Percentiles rank a stretch among this genome's conserved stretches.
These are phyloP conservation scores for Drosophila antonietae DNA, from an alignment of 2,888 invertebrate genomes.

Conservation along the genomic window DNA sequence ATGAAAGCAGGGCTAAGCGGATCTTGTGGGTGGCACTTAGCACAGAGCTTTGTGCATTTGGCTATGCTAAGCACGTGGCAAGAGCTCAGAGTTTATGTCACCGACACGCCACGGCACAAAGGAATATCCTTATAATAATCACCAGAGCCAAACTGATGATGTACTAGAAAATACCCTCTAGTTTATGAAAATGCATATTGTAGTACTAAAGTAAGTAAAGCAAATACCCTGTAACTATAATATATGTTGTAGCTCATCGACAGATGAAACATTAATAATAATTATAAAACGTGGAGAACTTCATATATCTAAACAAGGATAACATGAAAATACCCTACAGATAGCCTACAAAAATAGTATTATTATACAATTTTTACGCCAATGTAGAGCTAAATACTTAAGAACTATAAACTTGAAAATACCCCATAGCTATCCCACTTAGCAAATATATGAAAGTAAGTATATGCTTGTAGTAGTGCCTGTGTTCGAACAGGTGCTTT, in stretches of 20 bases:
- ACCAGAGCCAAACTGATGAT: constrained; percentile 8
- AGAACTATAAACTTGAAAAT: neutral
- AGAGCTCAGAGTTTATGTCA: constrained; percentile 50
- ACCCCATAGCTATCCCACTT: neutral
- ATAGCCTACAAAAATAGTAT: neutral
- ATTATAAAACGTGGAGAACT: too few relatives aligned
- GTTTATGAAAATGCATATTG: neutral
- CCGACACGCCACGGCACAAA: constrained; percentile 41
- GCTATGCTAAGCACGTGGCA: constrained; percentile 68
- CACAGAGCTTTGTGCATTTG: constrained; percentile 49
- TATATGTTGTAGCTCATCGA: too few relatives aligned
- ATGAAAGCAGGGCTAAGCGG: neutral
- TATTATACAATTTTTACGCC: neutral
- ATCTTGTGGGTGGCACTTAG: constrained; percentile 6
- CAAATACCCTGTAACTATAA: neutral
- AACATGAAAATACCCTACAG: neutral
- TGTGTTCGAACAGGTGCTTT: neutral
- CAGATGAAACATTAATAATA: too few relatives aligned
- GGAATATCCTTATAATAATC: constrained; percentile 58
- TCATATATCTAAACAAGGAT: neutral
- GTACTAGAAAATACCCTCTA: neutral
- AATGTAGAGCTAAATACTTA: neutral
- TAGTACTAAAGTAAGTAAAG: neutral
- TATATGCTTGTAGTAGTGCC: neutral
- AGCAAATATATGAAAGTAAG: neutral